Evolutionary conservation across 2,113 vertebrate species (phyloP).

Genomic region (Condylura cristata): DNA sequence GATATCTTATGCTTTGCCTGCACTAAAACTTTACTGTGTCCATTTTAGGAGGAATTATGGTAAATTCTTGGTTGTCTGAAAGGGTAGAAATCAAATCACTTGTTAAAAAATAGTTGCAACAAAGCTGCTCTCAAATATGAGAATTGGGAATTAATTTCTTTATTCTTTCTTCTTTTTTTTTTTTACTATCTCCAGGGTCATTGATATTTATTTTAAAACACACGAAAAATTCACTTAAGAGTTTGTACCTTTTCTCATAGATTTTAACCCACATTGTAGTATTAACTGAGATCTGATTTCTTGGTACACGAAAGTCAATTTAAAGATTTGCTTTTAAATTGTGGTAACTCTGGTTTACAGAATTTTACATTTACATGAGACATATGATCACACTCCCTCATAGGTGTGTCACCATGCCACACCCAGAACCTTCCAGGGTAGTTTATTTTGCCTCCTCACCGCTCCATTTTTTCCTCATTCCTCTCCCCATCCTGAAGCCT

Average conservation of each 20-base stretch:
- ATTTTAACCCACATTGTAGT: neutral
- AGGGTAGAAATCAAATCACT: neutral
- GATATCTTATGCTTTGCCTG: neutral
- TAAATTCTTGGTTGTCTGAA: neutral
- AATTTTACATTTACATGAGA: too few species aligned
- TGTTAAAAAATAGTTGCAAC: neutral
- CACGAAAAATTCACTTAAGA: neutral
- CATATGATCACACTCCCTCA: too few species aligned
- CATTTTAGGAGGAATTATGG: neutral
- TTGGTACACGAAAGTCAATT: neutral
- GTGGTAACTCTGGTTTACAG: too few species aligned
- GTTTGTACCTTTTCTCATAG: neutral
- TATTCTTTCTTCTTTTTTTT: neutral
- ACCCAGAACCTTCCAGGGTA: too few species aligned
- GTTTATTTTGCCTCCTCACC: too few species aligned
- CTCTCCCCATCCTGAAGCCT: too few species aligned
- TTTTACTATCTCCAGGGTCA: neutral
- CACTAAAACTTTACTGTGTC: neutral
- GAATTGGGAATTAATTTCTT: constrained; percentile 25
- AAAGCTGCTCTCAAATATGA: neutral
- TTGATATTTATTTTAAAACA: constrained; percentile 5
- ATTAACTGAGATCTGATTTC: neutral
- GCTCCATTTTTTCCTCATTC: too few species aligned
- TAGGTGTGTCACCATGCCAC: too few species aligned
- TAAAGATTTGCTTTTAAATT: neutral